phyloP scores from a whole-genome alignment of 2,888 invertebrate genomes.

The Coenonympha arcania region DNA sequence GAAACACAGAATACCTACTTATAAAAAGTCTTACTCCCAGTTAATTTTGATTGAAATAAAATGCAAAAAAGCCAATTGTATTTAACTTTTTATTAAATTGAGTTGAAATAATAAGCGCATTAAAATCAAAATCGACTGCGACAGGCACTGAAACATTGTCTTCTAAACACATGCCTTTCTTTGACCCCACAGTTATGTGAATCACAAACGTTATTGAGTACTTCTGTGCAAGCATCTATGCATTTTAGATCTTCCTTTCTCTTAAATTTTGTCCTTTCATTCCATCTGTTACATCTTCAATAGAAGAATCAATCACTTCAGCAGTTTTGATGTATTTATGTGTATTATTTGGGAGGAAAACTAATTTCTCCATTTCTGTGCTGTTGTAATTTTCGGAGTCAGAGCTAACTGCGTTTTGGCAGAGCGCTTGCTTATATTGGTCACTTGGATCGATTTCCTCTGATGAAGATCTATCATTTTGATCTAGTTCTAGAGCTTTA shows the following conservation, averaged over 20 bases:
- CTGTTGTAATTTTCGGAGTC: constrained; percentile 3
- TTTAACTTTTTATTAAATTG: neutral
- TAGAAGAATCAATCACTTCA: constrained; percentile 13
- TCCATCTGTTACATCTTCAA: neutral
- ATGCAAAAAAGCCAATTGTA: too few species aligned
- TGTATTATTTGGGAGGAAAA: constrained; percentile 7
- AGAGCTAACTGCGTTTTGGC: neutral
- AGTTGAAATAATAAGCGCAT: neutral
- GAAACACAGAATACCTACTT: too few species aligned
- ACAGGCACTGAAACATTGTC: constrained; percentile 38
- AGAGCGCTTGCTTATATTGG: neutral
- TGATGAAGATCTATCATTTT: neutral
- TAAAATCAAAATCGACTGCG: constrained; percentile 28
- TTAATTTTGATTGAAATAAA: too few species aligned
- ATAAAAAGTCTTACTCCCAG: too few species aligned
- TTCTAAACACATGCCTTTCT: constrained; percentile 32
- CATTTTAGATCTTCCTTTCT: constrained; percentile 28
- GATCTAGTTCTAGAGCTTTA: too few species aligned
- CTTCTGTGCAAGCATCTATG: constrained; percentile 34
- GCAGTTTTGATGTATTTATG: constrained; percentile 19
- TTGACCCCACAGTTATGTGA: constrained; percentile 28
- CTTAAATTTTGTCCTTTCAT: neutral
- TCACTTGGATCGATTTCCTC: neutral
- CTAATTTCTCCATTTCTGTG: constrained; percentile 1
- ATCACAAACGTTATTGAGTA: constrained; percentile 31